Evolutionary conservation across 2,113 vertebrate species (phyloP).

Genomic region (Vulpes ferrilata): DNA sequence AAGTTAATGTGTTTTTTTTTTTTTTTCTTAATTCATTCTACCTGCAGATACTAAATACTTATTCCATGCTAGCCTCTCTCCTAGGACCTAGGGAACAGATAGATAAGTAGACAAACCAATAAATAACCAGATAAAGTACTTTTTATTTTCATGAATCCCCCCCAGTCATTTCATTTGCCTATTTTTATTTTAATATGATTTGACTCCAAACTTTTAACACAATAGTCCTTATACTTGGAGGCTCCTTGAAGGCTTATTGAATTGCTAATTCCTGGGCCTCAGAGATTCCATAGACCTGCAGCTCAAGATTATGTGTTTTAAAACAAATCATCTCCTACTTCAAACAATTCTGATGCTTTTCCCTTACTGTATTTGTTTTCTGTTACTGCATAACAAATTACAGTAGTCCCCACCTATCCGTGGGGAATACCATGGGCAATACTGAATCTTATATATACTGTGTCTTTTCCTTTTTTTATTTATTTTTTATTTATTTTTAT

Average conservation of each 20-base stretch:
- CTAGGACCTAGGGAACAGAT: slow-evolving; percentile 14
- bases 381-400: background rate
- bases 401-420: background rate
- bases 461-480: background rate
- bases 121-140: background rate
- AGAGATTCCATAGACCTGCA: background rate
- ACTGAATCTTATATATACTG: background rate
- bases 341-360: background rate
- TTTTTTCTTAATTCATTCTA: background rate
- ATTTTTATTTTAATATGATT: background rate
- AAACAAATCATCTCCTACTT: background rate
- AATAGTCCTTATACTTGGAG: background rate
- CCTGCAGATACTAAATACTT: background rate
- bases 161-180: background rate
- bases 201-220: background rate
- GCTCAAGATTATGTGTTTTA: background rate
- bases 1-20: slow-evolving; percentile 60
- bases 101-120: background rate
- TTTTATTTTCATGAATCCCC: slow-evolving; percentile 7
- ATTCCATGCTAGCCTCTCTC: background rate
- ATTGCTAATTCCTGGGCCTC: background rate
- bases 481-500: too few relatives aligned
- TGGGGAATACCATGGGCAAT: background rate
- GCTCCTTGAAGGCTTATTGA: background rate
- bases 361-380: background rate